These are phyloP conservation scores for Melanargia galathea DNA, from an alignment of 2,888 invertebrate species.

Conservation along the genomic window DNA sequence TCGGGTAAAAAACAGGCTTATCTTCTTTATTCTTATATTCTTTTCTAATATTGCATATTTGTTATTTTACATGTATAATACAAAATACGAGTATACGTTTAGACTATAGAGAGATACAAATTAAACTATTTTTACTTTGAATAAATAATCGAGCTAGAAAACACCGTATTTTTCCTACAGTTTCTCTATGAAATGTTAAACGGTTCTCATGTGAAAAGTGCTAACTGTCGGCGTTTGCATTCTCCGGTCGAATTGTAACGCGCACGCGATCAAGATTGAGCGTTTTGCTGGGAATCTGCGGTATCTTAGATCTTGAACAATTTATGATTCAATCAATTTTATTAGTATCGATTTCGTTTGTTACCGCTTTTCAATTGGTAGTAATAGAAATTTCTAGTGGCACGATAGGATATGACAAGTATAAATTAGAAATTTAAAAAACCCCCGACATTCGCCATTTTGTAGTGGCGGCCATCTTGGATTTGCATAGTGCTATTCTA, in stretches of 20 bases:
- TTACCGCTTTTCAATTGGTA: background rate
- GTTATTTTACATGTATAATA: too few species aligned
- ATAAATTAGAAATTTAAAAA: too few species aligned
- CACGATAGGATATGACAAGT: background rate
- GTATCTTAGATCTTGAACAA: slow-evolving; percentile 6
- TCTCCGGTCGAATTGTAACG: slow-evolving; percentile 31
- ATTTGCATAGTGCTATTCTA: too few species aligned
- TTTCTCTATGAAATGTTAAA: slow-evolving; percentile 27
- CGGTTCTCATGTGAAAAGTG: slow-evolving; percentile 36
- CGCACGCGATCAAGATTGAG: slow-evolving; percentile 33
- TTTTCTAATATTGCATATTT: too few species aligned
- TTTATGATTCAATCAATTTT: background rate
- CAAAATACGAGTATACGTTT: too few species aligned
- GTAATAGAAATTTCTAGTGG: background rate
- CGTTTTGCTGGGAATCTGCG: slow-evolving; percentile 25
- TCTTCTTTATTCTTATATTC: too few species aligned
- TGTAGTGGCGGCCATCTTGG: too few species aligned
- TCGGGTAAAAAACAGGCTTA: too few species aligned
- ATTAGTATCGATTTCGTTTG: slow-evolving; percentile 4
- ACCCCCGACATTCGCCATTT: too few species aligned
- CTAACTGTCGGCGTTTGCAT: slow-evolving; percentile 33
- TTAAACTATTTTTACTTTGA: background rate
- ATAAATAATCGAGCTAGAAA: background rate
- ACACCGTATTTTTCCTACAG: slow-evolving; percentile 4
- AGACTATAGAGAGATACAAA: too few species aligned